Conservation (phyloP, 92 coral and sea anemone genomes). For the Porites lobata region DNA sequence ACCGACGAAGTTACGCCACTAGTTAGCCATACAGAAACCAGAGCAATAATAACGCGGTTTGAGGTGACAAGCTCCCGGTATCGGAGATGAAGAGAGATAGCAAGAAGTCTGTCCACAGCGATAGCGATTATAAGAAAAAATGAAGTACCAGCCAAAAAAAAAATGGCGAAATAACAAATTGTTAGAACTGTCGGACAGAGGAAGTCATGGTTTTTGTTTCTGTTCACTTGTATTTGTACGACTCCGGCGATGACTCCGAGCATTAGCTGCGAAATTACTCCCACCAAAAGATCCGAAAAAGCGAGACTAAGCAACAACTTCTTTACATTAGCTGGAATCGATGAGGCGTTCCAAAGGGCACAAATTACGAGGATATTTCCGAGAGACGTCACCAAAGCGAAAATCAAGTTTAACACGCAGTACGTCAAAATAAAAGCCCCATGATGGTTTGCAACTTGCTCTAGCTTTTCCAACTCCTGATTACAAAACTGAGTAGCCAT, state of each 20-base stretch:
- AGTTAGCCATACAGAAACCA: constrained; percentile 30
- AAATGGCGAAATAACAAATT: background rate
- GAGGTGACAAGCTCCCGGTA: constrained; percentile 41
- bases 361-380: constrained; percentile 29
- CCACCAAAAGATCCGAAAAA: constrained; percentile 25
- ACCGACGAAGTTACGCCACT: background rate
- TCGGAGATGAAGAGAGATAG: constrained; percentile 53
- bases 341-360: constrained; percentile 24
- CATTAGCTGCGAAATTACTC: constrained; percentile 1
- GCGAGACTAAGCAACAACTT: constrained; percentile 9
- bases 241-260: background rate
- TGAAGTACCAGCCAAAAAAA: constrained; percentile 6
- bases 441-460: background rate
- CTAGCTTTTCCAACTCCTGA: background rate
- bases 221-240: background rate
- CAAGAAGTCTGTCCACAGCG: constrained; percentile 42
- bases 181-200: constrained; percentile 15
- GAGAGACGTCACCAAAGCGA: background rate
- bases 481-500: constrained; percentile 4
- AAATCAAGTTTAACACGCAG: background rate
- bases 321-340: constrained; percentile 32
- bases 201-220: background rate
- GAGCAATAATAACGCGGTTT: constrained; percentile 23
- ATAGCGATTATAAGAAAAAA: constrained; percentile 38
- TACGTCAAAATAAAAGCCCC: background rate